Conservation (phyloP, 2,888 invertebrate species). For the Flexamia atlantica region DNA sequence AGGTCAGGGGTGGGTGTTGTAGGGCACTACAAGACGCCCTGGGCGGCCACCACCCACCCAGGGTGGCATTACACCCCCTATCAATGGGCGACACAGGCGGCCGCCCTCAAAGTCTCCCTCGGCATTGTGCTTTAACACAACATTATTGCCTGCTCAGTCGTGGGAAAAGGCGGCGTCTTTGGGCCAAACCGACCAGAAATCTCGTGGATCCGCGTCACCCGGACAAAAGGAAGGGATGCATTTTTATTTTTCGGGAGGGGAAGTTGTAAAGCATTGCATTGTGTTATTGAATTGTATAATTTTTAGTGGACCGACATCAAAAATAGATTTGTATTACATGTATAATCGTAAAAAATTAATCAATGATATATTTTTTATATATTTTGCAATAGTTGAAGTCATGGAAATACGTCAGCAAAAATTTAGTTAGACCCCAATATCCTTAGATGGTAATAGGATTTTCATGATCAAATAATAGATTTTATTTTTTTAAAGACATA, state of each 20-base stretch:
- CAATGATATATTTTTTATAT: no score
- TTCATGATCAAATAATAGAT: no score
- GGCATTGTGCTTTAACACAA: not conserved
- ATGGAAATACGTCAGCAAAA: no score
- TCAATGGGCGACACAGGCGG: conserved; percentile 16
- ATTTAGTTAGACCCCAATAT: no score
- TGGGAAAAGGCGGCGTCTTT: not conserved
- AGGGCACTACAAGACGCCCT: not conserved
- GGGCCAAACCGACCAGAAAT: not conserved
- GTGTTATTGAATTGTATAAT: no score
- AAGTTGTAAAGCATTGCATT: no score
- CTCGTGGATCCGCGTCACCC: not conserved
- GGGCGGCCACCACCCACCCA: not conserved
- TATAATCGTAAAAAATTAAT: no score
- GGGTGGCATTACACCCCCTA: not conserved
- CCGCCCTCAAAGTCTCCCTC: conserved; percentile 4
- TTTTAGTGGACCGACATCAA: no score
- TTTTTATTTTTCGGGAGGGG: not conserved
- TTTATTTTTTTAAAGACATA: no score
- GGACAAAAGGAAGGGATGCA: not conserved
- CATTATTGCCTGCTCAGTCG: conserved; percentile 14
- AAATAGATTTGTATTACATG: no score
- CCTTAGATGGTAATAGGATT: no score
- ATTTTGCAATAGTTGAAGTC: no score
- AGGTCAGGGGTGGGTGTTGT: conserved; percentile 1